Evolutionary conservation across 1,140 invertebrate species (phyloP).

Genomic region (Scaptodrosophila lebanonensis): DNA sequence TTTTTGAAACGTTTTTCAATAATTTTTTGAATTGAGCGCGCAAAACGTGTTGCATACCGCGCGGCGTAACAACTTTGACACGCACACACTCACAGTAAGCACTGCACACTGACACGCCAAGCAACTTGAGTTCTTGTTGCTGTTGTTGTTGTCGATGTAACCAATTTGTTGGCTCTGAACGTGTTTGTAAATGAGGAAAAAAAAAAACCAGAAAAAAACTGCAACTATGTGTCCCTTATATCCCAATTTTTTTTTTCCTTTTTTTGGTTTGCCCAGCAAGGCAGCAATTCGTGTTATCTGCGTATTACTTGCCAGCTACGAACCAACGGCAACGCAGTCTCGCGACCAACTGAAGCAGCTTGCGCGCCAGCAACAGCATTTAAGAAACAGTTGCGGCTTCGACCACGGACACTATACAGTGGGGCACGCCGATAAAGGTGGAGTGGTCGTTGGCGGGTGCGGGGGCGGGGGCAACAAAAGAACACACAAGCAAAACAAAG

Average conservation of each 20-base stretch:
- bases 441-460: background rate
- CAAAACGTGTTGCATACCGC: constrained; percentile 34
- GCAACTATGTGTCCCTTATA: background rate
- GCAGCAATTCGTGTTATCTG: too few species aligned
- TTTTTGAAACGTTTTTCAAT: constrained; percentile 10
- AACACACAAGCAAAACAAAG: constrained; percentile 5
- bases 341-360: constrained; percentile 66
- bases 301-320: constrained; percentile 24
- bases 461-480: background rate
- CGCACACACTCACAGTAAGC: constrained; percentile 5
- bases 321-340: constrained; percentile 61
- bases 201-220: constrained; percentile 1
- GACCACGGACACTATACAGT: too few species aligned
- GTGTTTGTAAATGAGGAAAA: constrained; percentile 23
- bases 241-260: background rate
- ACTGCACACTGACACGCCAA: too few species aligned
- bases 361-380: constrained; percentile 44
- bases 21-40: constrained; percentile 27
- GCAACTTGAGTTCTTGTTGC: too few species aligned
- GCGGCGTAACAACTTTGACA: constrained; percentile 17
- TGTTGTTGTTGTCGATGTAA: too few species aligned
- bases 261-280: constrained; percentile 16
- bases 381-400: constrained; percentile 28
- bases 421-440: background rate
- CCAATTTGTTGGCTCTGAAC: too few species aligned